Percentiles rank a stretch among this genome's conserved stretches.
Conservation (phyloP, 1,140 invertebrate genomes). For the Spodoptera litura region DNA sequence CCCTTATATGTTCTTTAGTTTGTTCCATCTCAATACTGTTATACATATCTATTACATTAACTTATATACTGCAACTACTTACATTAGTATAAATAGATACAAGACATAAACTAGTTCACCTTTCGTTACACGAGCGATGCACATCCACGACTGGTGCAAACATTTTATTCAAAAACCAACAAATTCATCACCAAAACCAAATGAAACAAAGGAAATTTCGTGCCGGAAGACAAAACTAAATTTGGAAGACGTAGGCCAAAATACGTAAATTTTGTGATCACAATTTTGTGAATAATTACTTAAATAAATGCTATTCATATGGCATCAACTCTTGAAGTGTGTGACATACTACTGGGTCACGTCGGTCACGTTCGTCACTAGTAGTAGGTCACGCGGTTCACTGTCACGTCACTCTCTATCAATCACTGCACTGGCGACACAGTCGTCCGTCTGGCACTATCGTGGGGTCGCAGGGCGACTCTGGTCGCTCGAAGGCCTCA, state of each 20-base stretch:
- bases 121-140: constrained; percentile 77
- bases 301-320: constrained; percentile 69
- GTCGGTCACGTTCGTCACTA: not conserved
- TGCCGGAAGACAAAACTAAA: constrained; percentile 56
- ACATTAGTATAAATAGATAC: constrained; percentile 68
- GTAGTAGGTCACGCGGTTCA: constrained; percentile 14
- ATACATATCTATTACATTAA: constrained; percentile 59
- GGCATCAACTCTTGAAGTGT: constrained; percentile 55
- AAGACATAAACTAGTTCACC: constrained; percentile 84
- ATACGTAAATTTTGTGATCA: constrained; percentile 35
- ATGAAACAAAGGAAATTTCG: constrained; percentile 26
- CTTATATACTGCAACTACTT: constrained; percentile 52
- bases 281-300: constrained; percentile 37
- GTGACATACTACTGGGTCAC: constrained; percentile 29
- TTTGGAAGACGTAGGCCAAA: constrained; percentile 73
- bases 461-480: constrained; percentile 36
- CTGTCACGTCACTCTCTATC: not conserved
- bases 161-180: constrained; percentile 25
- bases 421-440: constrained; percentile 70
- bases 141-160: constrained; percentile 54
- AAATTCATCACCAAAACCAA: constrained; percentile 25
- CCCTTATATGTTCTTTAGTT: constrained; percentile 74
- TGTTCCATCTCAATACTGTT: constrained; percentile 77
- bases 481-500: constrained; percentile 90
- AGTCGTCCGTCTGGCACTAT: constrained; percentile 36